These are phyloP conservation scores for Machaerirhynchus nigripectus DNA, from an alignment of 2,113 vertebrate genomes.

Conservation along the genomic window DNA sequence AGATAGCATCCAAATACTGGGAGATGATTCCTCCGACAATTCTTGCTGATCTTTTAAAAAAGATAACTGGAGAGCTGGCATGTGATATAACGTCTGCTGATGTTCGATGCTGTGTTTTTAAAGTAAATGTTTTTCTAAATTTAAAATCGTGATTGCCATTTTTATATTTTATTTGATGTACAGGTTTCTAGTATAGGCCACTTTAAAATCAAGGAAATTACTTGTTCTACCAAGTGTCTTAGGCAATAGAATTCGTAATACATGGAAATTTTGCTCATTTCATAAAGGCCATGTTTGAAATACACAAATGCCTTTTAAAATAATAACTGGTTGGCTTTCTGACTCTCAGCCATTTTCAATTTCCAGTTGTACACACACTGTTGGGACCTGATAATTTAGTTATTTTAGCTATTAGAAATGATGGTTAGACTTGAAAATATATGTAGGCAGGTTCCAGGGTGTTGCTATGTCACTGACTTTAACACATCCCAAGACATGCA, in stretches of 20 bases:
- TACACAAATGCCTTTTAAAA: neutral
- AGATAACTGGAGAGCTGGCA: slow-evolving; percentile 79
- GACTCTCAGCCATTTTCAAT: neutral
- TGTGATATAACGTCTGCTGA: slow-evolving; percentile 85
- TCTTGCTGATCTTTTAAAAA: slow-evolving; percentile 87
- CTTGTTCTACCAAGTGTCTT: neutral
- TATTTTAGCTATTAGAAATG: neutral
- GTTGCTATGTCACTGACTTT: neutral
- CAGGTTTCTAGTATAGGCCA: neutral
- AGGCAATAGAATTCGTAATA: neutral
- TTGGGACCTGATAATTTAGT: neutral
- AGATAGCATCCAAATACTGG: slow-evolving; percentile 89
- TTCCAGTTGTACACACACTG: neutral
- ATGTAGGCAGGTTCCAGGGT: neutral
- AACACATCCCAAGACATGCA: neutral
- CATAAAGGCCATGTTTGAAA: neutral
- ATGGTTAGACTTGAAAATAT: neutral
- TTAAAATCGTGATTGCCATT: neutral
- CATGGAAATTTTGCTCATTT: neutral
- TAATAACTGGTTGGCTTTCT: neutral
- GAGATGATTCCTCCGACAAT: slow-evolving; percentile 87
- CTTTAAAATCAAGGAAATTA: neutral
- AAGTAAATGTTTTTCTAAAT: slow-evolving; percentile 69
- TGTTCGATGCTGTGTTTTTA: slow-evolving; percentile 91
- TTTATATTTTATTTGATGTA: neutral